Evolutionary conservation across 2,797 vertebrate genomes (phyloP), one percentile per base, ranked within the genome.

Genomic region (Darevskia mixta): DNA sequence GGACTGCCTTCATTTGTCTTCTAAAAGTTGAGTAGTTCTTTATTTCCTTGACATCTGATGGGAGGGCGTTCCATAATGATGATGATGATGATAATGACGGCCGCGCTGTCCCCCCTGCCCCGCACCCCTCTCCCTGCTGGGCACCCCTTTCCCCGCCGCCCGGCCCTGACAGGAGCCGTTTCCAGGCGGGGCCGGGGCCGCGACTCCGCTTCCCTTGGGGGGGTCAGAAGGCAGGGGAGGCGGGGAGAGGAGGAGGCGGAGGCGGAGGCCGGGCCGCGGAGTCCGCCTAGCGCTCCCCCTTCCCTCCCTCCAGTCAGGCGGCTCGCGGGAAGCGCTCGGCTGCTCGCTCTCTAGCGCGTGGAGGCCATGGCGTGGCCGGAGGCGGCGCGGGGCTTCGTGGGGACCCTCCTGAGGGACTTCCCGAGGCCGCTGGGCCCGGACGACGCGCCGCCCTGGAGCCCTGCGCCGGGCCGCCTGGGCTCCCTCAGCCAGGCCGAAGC

Each of bases 401-500:
- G 90, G 6, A 82, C 84, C 17, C 95, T 99, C 82, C 95, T 97
- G 86, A 93, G 86, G 18, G 98, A 98, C 90, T 98, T 98, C 87
- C 97, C 97, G 0, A 92, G 95, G 49, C 95, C 97, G 0, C 95
- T 98, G 88, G 95, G 96, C 82, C 95, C 95, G 0, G 97, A 94
- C 32, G 92, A 95, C n/a, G 93, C 95, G 0, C 89, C 98, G 88
- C 98, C 98, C 0, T 94, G 97, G 94, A 95, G 88, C 67, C 94
- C 95, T 0, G 98, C 97, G 0, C 98, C 97, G 20, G 78, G 76
- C 17, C 67, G 86, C 27, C 72, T 73, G 5, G 78, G 86, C 91
- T 79, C 84, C 8, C 92, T 98, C 71, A 97, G 96, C 80, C 90
- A 87, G 88, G 97, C 97, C 15, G 98, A 99, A 94, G 93, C 97